phyloP scores from a whole-genome alignment of 37 sponge, comb jelly and placozoan genomes.

The Chondrilla cf. caribensis region DNA sequence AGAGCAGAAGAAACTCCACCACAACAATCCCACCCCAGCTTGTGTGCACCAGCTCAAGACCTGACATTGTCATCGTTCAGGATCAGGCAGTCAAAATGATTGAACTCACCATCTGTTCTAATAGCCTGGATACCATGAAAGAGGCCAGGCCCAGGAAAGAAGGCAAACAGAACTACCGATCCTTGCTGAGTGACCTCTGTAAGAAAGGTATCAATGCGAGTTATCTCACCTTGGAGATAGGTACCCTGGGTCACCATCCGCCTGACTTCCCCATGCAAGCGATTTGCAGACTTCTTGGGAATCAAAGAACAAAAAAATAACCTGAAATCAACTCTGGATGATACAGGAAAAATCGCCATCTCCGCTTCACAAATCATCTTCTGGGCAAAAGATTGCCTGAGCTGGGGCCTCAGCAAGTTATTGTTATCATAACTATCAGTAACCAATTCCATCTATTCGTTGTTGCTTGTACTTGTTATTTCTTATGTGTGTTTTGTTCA shows the following conservation, averaged over 20 bases:
- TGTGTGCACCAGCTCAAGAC: not conserved
- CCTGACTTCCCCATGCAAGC: too few species aligned
- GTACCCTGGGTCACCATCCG: conserved; percentile 14
- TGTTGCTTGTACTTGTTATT: too few species aligned
- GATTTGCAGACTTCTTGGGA: too few species aligned
- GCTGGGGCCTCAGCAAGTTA: too few species aligned
- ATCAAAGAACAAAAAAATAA: too few species aligned
- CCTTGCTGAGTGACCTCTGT: not conserved
- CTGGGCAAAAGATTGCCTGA: too few species aligned
- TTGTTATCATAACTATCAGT: too few species aligned
- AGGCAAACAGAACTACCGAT: not conserved
- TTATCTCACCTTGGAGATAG: not conserved
- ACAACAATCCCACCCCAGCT: not conserved
- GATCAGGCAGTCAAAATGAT: not conserved
- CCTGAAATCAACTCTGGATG: too few species aligned
- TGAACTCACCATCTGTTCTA: conserved; percentile 18
- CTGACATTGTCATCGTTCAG: conserved; percentile 29
- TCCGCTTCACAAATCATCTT: too few species aligned
- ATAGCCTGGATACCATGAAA: not conserved
- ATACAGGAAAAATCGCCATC: too few species aligned
- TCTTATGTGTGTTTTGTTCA: too few species aligned
- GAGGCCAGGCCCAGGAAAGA: not conserved
- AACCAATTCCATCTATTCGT: too few species aligned
- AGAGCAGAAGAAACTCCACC: conserved; percentile 3
- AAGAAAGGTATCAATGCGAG: not conserved